A percentile compares a stretch with the other conserved stretches of the same genome.
Evolutionary conservation across 2,113 vertebrate species (phyloP).

Genomic region (Motacilla tschutschensis): DNA sequence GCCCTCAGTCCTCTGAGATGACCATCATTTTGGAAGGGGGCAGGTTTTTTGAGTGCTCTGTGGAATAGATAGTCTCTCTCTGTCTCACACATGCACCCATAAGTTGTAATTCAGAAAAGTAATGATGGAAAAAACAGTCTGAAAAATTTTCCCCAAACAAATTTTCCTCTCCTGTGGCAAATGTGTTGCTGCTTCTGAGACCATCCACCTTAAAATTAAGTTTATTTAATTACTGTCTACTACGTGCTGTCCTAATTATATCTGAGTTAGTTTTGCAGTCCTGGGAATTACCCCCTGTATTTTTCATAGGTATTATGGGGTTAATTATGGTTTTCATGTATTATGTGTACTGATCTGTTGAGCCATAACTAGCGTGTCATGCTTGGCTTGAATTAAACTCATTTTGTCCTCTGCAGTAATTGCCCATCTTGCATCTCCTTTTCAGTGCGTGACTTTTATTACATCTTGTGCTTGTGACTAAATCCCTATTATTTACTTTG

Average conservation of each 20-base stretch:
- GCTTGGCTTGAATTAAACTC: neutral
- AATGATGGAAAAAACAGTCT: neutral
- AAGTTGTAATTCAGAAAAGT: neutral
- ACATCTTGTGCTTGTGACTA: neutral
- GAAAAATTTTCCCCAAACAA: neutral
- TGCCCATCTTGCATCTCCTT: neutral
- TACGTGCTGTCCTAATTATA: neutral
- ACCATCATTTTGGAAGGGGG: neutral
- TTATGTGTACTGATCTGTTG: neutral
- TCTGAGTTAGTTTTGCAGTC: neutral
- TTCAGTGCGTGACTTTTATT: neutral
- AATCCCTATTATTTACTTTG: neutral
- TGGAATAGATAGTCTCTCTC: neutral
- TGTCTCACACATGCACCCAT: neutral
- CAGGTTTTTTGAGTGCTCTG: neutral
- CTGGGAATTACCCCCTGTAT: neutral
- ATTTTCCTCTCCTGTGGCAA: neutral
- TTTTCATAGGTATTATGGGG: neutral
- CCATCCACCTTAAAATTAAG: neutral
- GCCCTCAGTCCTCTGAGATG: neutral
- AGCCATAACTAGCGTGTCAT: neutral
- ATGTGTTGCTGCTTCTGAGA: neutral
- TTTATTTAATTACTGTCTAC: neutral
- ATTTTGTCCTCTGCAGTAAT: neutral
- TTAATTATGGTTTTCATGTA: neutral